Conservation (phyloP, 1,140 invertebrate species). For the Atta cephalotes region DNA sequence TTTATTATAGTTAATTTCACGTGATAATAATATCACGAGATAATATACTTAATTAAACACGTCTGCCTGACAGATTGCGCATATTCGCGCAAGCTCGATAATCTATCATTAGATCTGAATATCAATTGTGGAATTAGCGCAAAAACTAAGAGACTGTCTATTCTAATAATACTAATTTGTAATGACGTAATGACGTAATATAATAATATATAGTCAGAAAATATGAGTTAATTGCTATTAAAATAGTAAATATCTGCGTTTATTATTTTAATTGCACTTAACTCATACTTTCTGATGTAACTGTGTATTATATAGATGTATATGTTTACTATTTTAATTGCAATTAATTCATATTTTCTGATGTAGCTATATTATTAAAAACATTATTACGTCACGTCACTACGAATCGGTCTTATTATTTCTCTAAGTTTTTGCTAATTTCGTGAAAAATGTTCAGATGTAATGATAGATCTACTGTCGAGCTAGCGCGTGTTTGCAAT, state of each 20-base stretch:
- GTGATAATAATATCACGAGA: slow-evolving; percentile 30
- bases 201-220: not conserved
- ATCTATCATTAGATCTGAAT: slow-evolving; percentile 33
- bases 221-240: not conserved
- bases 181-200: not conserved
- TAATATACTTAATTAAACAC: slow-evolving; percentile 62
- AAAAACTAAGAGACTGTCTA: slow-evolving; percentile 15
- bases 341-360: not conserved
- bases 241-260: not conserved
- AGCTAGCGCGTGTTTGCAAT: no score
- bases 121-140: not conserved
- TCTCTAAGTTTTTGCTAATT: no score
- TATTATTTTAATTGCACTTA: slow-evolving; percentile 11
- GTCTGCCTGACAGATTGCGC: not conserved
- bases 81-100: not conserved
- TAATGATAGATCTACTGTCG: no score
- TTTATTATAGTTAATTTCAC: slow-evolving; percentile 61
- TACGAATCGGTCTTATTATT: no score
- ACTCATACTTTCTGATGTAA: no score
- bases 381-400: no score
- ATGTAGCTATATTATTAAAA: no score
- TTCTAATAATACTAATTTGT: slow-evolving; percentile 1
- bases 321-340: not conserved
- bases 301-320: no score
- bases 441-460: no score